Evolutionary conservation across 2,888 invertebrate species (phyloP), one percentile per base, ranked within the genome.

Genomic region (Machimus atricapillus): DNA sequence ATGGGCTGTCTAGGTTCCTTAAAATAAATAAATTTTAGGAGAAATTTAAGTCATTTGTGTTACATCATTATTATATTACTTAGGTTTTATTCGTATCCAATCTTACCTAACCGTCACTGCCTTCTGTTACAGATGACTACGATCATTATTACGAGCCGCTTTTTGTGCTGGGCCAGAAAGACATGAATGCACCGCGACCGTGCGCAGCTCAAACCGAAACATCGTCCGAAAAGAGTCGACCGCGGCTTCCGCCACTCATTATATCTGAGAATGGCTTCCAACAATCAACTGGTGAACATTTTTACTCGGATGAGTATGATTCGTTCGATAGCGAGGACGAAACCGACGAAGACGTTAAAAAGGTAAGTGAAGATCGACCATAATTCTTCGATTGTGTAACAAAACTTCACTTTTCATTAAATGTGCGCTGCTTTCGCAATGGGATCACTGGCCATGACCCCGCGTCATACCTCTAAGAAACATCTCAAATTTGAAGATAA

Each of bases 61-160:
- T 34, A 40, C 2, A 40, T 40, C 40, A 40, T 40, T 40, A 56
- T n/a, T 56, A 46, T 14, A 46, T 46, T 46, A 46, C 43, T 14
- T 16, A 8, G 56, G 34, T 58, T 23, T 91, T 89, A 90, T 91
- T 89, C 90, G 91, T 89, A 90, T 27, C 66, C 8, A 23, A 66
- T 12, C 66, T 19, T 9, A 66, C 8, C 6, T 66, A 66, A 66
- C 66, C 12, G 27, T 23, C 66, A 27, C 27, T 9, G 90, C 40
- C 52, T 88, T 88, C 88, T 86, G 87, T 91, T 92, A 16, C 93
- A 95, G 96, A 95, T 91, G 95, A 96, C 92, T 94, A 94, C 1
- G 95, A 95, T 88, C 96, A 96, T 91, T 94, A 95, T 90, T 96
- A 96, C 92, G 96, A 96, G 92, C 95, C 95, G 37, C 92, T 96